These are phyloP conservation scores for Torymus tubicola DNA, from an alignment of 2,888 invertebrate genomes.

Conservation along the genomic window DNA sequence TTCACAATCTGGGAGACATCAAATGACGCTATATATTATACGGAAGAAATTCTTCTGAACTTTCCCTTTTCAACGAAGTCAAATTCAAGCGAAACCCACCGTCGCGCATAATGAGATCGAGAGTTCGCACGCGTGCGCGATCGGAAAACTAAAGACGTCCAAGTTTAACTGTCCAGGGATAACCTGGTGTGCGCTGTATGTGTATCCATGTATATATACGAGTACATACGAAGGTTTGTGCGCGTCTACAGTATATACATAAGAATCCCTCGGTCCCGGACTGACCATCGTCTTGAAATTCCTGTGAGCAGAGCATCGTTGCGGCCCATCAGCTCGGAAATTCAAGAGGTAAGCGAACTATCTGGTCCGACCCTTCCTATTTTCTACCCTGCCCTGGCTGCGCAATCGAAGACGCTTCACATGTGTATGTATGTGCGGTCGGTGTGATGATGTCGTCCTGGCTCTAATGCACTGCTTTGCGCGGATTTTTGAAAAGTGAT, in stretches of 20 bases:
- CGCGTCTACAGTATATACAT: background rate
- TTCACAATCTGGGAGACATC: too few relatives aligned
- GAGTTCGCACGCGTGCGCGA: background rate
- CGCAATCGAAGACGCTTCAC: conserved; percentile 29
- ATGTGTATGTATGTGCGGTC: background rate
- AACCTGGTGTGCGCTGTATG: background rate
- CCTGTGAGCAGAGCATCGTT: conserved; percentile 34
- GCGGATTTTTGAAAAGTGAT: too few relatives aligned
- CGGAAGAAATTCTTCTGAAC: too few relatives aligned
- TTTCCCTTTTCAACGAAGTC: too few relatives aligned
- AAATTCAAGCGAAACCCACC: too few relatives aligned
- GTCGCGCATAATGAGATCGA: too few relatives aligned
- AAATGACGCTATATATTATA: too few relatives aligned
- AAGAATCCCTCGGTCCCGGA: conserved; percentile 3
- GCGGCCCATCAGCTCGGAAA: conserved; percentile 51
- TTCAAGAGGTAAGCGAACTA: conserved; percentile 40
- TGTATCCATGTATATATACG: background rate
- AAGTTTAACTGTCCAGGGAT: conserved; percentile 12
- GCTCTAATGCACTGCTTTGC: background rate
- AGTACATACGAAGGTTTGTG: background rate
- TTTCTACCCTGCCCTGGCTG: background rate
- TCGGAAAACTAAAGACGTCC: background rate
- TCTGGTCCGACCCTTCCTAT: background rate
- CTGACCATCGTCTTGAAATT: conserved; percentile 48
- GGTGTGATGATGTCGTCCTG: too few relatives aligned